phyloP scores from a whole-genome alignment of 2,888 invertebrate species.

The Drosophila affinis region DNA sequence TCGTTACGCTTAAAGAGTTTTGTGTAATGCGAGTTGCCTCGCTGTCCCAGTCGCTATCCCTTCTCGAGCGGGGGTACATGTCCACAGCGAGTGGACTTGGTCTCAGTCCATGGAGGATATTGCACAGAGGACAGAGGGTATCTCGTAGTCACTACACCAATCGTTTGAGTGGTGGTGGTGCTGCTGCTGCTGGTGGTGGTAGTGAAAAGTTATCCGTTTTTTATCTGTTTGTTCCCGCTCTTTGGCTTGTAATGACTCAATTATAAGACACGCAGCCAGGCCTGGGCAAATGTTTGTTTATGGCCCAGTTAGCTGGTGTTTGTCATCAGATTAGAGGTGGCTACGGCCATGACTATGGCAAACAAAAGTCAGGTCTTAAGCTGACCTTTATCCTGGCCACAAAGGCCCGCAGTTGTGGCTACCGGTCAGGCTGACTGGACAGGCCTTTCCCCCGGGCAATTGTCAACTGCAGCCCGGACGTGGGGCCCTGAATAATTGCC shows the following conservation, averaged over 20 bases:
- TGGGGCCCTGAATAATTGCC: constrained; percentile 51
- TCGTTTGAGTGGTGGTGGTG: constrained; percentile 7
- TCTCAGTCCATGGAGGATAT: background rate
- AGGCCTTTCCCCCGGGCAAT: constrained; percentile 34
- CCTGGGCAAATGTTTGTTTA: constrained; percentile 66
- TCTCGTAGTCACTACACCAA: constrained; percentile 3
- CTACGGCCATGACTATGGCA: constrained; percentile 46
- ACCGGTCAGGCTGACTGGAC: background rate
- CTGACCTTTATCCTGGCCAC: constrained; percentile 38
- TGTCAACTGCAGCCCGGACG: constrained; percentile 48
- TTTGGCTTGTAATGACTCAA: constrained; percentile 71
- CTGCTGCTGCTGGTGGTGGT: background rate
- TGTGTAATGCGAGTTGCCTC: constrained; percentile 19
- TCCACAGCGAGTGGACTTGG: background rate
- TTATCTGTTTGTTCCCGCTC: constrained; percentile 28
- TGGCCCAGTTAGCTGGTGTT: constrained; percentile 62
- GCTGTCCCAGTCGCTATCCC: background rate
- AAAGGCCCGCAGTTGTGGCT: constrained; percentile 7
- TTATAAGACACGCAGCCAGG: constrained; percentile 73
- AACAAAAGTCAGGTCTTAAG: constrained; percentile 20
- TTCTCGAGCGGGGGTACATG: background rate
- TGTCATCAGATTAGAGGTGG: constrained; percentile 69
- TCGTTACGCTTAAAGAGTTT: constrained; percentile 29
- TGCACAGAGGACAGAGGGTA: background rate
- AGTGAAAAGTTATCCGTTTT: constrained; percentile 16